phyloP scores from a whole-genome alignment of 2,888 invertebrate species.

The Hanleya hanleyi region DNA sequence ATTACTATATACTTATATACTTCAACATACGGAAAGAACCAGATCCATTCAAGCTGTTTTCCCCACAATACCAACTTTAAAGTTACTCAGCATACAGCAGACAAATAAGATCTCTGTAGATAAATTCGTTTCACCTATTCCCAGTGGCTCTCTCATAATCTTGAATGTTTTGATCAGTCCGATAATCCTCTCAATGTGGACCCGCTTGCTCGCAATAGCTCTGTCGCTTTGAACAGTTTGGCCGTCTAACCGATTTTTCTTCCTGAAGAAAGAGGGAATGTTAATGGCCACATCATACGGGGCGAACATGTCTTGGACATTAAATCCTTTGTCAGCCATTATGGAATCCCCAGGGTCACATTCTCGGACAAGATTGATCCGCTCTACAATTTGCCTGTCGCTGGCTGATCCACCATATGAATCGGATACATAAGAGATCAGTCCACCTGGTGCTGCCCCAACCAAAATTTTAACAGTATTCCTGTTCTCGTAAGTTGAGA shows the following conservation, averaged over 20 bases:
- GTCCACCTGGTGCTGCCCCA: constrained; percentile 22
- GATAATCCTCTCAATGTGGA: constrained; percentile 43
- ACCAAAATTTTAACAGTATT: constrained; percentile 28
- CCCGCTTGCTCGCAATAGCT: constrained; percentile 38
- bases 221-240: constrained; percentile 28
- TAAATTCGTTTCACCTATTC: no score
- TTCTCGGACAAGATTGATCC: constrained; percentile 17
- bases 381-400: constrained; percentile 40
- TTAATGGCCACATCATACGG: constrained; percentile 34
- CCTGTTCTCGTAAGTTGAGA: constrained; percentile 26
- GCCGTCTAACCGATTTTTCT: constrained; percentile 36
- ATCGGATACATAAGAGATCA: constrained; percentile 15
- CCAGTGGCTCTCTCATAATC: constrained; percentile 27
- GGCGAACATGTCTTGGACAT: constrained; percentile 38
- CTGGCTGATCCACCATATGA: constrained; percentile 38
- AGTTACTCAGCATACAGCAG: no score
- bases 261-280: constrained; percentile 43
- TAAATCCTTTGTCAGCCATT: constrained; percentile 37
- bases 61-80: no score
- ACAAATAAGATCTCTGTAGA: no score
- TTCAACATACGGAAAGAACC: no score
- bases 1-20: no score
- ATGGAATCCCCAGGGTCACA: constrained; percentile 36
- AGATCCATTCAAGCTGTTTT: no score
- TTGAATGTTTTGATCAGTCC: constrained; percentile 40